phyloP scores from a whole-genome alignment of 2,888 invertebrate genomes.

The Agrotis puta region DNA sequence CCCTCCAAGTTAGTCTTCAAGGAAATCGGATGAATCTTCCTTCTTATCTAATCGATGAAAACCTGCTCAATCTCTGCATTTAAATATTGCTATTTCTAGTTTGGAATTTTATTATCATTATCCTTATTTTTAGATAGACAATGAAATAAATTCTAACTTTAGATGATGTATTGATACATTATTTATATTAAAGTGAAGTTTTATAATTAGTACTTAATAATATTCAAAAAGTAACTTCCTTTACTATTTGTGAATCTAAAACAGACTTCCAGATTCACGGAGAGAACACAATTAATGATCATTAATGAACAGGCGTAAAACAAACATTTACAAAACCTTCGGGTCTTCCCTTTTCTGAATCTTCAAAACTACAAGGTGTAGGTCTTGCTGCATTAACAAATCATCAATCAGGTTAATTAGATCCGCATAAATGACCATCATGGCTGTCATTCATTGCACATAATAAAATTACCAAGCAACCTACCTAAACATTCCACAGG shows the following conservation, averaged over 20 bases:
- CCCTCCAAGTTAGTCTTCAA: conserved; percentile 1
- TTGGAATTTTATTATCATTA: conserved; percentile 13
- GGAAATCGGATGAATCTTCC: conserved; percentile 22
- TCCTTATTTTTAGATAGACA: not conserved
- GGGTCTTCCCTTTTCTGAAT: not conserved
- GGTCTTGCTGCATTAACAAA: not conserved
- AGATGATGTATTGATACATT: not conserved
- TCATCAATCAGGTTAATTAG: not conserved
- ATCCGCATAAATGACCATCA: conserved; percentile 1
- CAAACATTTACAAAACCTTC: not conserved
- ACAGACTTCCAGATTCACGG: not conserved
- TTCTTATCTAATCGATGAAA: conserved; percentile 47
- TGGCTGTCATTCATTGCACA: conserved; percentile 19
- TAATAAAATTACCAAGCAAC: conserved; percentile 1
- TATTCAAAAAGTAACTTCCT: not conserved
- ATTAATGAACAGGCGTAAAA: not conserved
- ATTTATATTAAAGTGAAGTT: not conserved
- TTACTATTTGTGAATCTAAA: not conserved
- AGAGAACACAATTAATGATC: not conserved
- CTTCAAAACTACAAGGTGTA: not conserved
- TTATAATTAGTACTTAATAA: not conserved
- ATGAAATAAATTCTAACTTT: conserved; percentile 16
- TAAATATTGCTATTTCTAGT: conserved; percentile 21
- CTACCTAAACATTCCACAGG: conserved; percentile 19
- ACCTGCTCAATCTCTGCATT: conserved; percentile 48